A percentile compares a stretch with the other conserved stretches of the same genome.
Conservation (phyloP, 2,113 vertebrate genomes). For the Siniperca chuatsi region DNA sequence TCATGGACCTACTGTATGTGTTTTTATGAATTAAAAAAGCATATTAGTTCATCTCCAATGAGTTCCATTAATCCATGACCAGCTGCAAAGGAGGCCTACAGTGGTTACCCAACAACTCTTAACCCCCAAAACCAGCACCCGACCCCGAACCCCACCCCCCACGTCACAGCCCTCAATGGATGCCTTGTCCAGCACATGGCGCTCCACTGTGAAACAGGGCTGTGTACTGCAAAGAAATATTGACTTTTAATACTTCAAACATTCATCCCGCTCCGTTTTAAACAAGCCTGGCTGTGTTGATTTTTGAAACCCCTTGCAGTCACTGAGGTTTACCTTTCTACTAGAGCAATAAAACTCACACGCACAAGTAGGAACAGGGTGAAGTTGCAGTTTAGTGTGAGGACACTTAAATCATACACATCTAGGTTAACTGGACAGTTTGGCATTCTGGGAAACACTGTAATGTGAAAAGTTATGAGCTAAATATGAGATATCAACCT, state of each 20-base stretch:
- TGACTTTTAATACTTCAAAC: constrained; percentile 76
- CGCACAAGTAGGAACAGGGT: neutral
- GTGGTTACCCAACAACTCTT: constrained; percentile 58
- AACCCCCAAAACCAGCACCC: constrained; percentile 51
- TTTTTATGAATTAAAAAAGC: neutral
- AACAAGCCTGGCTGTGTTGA: constrained; percentile 69
- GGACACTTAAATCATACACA: constrained; percentile 8
- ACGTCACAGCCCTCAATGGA: constrained; percentile 56
- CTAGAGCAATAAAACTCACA: constrained; percentile 44
- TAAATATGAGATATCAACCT: neutral
- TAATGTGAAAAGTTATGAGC: constrained; percentile 9
- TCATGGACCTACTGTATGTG: neutral
- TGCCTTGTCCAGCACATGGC: constrained; percentile 69
- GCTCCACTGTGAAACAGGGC: constrained; percentile 58
- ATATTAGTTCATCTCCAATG: constrained; percentile 1
- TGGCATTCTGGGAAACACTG: neutral
- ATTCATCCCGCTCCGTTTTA: constrained; percentile 41
- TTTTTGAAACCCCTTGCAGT: constrained; percentile 39
- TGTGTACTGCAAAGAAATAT: constrained; percentile 70
- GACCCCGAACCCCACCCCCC: neutral
- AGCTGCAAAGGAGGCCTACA: constrained; percentile 35
- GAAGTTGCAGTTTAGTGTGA: constrained; percentile 6
- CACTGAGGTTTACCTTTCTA: constrained; percentile 56
- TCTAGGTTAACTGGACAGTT: neutral
- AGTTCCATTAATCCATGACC: constrained; percentile 29